These are phyloP conservation scores for Porites evermanni DNA, from an alignment of 92 coral and sea anemone species.

Conservation along the genomic window DNA sequence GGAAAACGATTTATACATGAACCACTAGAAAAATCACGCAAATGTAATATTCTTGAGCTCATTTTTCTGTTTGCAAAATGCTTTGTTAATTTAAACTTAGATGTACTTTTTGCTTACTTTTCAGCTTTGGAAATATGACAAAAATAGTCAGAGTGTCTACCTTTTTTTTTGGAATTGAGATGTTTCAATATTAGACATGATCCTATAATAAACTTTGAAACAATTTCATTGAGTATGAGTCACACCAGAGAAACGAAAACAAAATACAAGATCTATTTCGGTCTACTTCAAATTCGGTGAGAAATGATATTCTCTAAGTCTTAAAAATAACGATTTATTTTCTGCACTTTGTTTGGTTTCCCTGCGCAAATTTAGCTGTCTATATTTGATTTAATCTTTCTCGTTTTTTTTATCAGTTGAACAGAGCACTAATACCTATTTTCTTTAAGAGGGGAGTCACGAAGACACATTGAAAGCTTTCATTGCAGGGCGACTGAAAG, in stretches of 20 bases:
- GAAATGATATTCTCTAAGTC: too few relatives aligned
- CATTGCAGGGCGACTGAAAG: too few relatives aligned
- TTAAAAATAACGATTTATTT: neutral
- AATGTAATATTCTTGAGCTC: neutral
- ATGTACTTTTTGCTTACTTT: neutral
- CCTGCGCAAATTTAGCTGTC: neutral
- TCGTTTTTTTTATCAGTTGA: constrained; percentile 6
- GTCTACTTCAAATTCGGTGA: neutral
- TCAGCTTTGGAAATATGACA: neutral
- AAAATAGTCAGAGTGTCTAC: neutral
- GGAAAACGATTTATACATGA: neutral
- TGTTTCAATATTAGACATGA: neutral
- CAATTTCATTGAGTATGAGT: neutral
- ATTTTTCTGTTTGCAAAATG: too few relatives aligned
- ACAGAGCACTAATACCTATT: neutral
- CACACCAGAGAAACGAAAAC: neutral
- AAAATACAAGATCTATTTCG: neutral
- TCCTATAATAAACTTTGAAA: neutral
- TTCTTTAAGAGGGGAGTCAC: too few relatives aligned
- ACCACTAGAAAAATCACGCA: neutral
- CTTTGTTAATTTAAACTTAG: neutral
- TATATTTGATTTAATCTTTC: neutral
- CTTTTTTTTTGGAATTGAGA: neutral
- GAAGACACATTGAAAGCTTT: too few relatives aligned
- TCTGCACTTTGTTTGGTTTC: neutral